Evolutionary conservation across 2,797 vertebrate species (phyloP).

Genomic region (Toxotes lorentzi): DNA sequence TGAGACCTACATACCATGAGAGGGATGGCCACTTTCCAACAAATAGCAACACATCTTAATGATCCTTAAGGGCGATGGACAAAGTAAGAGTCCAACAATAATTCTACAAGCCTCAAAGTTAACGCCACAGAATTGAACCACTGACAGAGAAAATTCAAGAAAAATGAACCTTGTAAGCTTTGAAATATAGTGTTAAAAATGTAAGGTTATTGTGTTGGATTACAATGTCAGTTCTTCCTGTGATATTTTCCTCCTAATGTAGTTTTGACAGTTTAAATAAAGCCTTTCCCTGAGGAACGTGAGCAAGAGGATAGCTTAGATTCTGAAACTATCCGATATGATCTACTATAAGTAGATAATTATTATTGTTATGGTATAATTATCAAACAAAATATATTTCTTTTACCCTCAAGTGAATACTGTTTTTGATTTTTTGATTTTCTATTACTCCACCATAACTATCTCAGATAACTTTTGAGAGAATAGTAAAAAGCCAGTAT

Average conservation of each 20-base stretch:
- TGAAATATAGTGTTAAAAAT: not conserved
- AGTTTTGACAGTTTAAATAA: constrained; percentile 11
- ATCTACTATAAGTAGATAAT: too few relatives aligned
- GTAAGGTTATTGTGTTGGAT: not conserved
- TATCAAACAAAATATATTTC: not conserved
- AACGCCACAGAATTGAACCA: not conserved
- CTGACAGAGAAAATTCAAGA: not conserved
- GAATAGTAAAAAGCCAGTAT: not conserved
- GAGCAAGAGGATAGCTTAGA: not conserved
- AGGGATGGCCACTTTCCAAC: constrained; percentile 20
- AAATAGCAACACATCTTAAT: constrained; percentile 1
- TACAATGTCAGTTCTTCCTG: constrained; percentile 21
- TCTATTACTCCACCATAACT: not conserved
- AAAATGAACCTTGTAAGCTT: not conserved
- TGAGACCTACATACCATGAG: constrained; percentile 49
- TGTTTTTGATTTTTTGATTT: not conserved
- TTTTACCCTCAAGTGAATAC: not conserved
- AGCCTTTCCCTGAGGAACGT: constrained; percentile 10
- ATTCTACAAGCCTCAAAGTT: not conserved
- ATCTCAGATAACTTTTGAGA: not conserved
- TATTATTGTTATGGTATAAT: not conserved
- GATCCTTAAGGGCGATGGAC: not conserved
- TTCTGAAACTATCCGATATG: not conserved
- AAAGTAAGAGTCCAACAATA: not conserved
- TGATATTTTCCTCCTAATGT: constrained; percentile 11